Evolutionary conservation across 2,113 vertebrate genomes (phyloP).

Genomic region (Grallaria varia): DNA sequence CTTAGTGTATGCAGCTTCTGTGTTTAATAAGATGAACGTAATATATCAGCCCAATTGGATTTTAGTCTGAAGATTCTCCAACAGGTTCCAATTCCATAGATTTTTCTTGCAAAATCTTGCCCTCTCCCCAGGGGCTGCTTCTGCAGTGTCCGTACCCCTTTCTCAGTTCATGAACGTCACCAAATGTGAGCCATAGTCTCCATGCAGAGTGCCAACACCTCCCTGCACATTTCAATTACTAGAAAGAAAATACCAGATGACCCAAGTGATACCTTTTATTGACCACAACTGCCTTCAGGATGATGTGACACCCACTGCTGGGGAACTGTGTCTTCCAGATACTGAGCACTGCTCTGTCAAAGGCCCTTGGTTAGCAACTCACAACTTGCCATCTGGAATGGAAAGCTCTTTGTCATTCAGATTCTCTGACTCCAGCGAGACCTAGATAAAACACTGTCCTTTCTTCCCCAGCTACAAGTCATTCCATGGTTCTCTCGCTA

Average conservation of each 20-base stretch:
- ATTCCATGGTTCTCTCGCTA: background rate
- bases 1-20: background rate
- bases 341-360: background rate
- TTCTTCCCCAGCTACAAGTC: background rate
- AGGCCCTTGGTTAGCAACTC: background rate
- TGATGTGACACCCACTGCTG: fast-evolving
- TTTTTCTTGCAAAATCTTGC: background rate
- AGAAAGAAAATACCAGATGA: background rate
- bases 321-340: background rate
- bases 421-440: background rate
- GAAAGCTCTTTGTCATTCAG: background rate
- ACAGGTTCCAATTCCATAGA: background rate
- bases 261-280: background rate
- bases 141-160: background rate
- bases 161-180: background rate
- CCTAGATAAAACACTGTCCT: background rate
- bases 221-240: background rate
- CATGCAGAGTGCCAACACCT: background rate
- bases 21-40: background rate
- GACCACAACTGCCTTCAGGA: background rate
- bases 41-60: background rate
- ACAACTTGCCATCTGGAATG: background rate
- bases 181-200: background rate
- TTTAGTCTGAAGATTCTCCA: background rate
- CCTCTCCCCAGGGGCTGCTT: background rate